Evolutionary conservation across 2,888 invertebrate species (phyloP).

Genomic region (Dinocampus coccinellae): DNA sequence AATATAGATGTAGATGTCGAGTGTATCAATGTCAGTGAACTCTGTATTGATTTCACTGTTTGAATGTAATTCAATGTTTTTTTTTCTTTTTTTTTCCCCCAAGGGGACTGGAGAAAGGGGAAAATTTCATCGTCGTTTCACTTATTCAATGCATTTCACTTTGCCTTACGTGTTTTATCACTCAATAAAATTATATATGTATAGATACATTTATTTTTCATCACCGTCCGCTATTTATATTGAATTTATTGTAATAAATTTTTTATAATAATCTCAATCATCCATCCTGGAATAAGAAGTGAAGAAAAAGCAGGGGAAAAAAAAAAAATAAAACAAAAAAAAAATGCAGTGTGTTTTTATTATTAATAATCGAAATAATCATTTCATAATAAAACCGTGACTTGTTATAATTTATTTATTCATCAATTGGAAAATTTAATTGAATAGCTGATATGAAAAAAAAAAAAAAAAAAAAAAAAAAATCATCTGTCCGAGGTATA

Average conservation of each 20-base stretch:
- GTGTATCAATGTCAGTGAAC: slow-evolving; percentile 47
- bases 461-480: too few relatives aligned
- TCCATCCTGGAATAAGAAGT: not conserved
- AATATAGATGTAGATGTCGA: slow-evolving; percentile 38
- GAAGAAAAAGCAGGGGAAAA: not conserved
- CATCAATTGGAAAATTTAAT: too few relatives aligned
- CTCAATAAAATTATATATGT: not conserved
- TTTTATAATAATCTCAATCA: not conserved
- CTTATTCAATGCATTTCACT: not conserved
- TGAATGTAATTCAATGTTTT: not conserved
- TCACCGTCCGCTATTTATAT: not conserved
- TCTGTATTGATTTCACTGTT: slow-evolving; percentile 46
- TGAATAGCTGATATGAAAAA: too few relatives aligned
- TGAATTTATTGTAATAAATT: not conserved
- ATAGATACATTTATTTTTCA: not conserved
- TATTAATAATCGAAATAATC: too few relatives aligned
- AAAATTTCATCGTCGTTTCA: not conserved
- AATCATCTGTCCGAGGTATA: too few relatives aligned
- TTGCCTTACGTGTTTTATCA: not conserved
- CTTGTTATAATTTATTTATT: too few relatives aligned
- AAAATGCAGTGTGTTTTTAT: too few relatives aligned
- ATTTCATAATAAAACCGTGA: too few relatives aligned
- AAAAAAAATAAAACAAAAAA: too few relatives aligned
- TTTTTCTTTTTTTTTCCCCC: not conserved
- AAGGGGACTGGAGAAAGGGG: too few relatives aligned